phyloP scores from a whole-genome alignment of 2,888 invertebrate genomes.

The Spilosoma lubricipeda region DNA sequence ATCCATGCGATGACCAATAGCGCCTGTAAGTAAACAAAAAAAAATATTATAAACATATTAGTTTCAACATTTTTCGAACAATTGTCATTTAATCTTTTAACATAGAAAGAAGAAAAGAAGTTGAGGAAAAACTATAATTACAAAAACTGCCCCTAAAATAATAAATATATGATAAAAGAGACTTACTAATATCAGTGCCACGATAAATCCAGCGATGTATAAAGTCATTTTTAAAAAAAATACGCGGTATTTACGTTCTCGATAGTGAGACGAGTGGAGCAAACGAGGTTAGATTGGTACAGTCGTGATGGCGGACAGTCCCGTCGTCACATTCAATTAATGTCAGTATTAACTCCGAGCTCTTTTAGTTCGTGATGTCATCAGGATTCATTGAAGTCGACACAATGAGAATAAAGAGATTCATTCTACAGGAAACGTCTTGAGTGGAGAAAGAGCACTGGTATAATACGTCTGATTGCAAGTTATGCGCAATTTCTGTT shows the following conservation, averaged over 20 bases:
- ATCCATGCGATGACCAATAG: constrained; percentile 73
- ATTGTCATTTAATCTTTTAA: neutral
- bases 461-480: constrained; percentile 27
- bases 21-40: constrained; percentile 63
- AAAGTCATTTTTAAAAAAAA: constrained; percentile 65
- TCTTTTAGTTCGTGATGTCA: constrained; percentile 80
- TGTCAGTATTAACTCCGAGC: constrained; percentile 67
- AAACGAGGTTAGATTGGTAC: constrained; percentile 70
- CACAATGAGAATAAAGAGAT: constrained; percentile 63
- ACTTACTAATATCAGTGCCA: constrained; percentile 78
- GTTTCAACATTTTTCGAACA: neutral
- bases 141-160: neutral
- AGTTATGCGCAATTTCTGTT: constrained; percentile 12
- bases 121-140: neutral
- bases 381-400: constrained; percentile 64
- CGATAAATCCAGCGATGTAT: constrained; percentile 73
- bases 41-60: no score
- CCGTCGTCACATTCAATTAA: constrained; percentile 75
- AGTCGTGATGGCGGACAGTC: constrained; percentile 63
- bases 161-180: neutral
- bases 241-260: constrained; percentile 38
- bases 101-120: neutral
- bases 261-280: constrained; percentile 67
- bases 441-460: constrained; percentile 36
- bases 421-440: constrained; percentile 42